Evolutionary conservation across 2,797 vertebrate genomes (phyloP).

Genomic region (Phataginus tricuspis): DNA sequence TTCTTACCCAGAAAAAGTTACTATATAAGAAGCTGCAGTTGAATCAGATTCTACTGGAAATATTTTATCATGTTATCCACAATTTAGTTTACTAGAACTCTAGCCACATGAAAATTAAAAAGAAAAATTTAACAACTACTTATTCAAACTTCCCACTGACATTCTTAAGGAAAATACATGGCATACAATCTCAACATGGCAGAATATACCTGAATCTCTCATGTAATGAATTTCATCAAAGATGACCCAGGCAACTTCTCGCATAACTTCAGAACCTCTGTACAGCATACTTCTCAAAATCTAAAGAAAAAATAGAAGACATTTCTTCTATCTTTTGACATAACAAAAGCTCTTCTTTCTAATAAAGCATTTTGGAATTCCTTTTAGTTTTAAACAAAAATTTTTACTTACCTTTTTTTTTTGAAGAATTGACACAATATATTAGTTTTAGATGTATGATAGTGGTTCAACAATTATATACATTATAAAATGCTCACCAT

Average conservation of each 20-base stretch:
- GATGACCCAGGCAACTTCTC: conserved; percentile 98
- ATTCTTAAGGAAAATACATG: background rate
- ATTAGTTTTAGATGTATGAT: too few relatives aligned
- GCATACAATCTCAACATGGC: background rate
- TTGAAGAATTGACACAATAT: too few relatives aligned
- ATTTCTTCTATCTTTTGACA: background rate
- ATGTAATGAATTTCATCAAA: conserved; percentile 99
- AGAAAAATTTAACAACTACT: background rate
- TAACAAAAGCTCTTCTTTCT: background rate
- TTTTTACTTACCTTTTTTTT: too few relatives aligned
- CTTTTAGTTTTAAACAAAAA: background rate
- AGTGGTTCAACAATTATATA: too few relatives aligned
- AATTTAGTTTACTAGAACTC: conserved; percentile 22
- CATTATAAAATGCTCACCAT: too few relatives aligned
- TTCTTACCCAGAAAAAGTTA: background rate
- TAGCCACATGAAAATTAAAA: background rate
- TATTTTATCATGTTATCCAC: background rate
- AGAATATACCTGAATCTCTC: conserved; percentile 93
- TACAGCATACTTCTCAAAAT: conserved; percentile 99
- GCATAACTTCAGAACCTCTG: conserved; percentile 99
- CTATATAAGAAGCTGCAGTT: background rate
- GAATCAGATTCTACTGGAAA: background rate
- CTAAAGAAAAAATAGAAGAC: conserved; percentile 81
- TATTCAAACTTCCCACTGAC: conserved; percentile 29
- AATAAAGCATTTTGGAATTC: background rate